phyloP scores from a whole-genome alignment of 37 sponge, comb jelly and placozoan species.

The Spongilla lacustris region DNA sequence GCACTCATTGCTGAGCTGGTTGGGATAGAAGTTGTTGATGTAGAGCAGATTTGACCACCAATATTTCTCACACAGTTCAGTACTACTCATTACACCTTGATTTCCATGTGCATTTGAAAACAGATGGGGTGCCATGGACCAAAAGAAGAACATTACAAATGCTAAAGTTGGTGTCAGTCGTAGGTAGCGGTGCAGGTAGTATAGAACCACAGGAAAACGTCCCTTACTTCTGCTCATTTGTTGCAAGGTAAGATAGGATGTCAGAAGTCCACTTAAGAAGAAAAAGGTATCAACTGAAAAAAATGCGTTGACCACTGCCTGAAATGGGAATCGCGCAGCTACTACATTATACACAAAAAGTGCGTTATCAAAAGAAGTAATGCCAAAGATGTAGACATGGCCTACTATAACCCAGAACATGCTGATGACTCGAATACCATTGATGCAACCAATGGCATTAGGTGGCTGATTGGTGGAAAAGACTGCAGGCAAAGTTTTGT shows the following conservation, averaged over 20 bases:
- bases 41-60: constrained; percentile 94
- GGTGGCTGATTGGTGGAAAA: constrained; percentile 65
- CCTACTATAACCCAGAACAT: constrained; percentile 85
- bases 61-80: constrained; percentile 59
- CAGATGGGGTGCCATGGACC: constrained; percentile 21
- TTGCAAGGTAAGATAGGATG: constrained; percentile 59
- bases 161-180: constrained; percentile 65
- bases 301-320: constrained; percentile 62
- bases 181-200: constrained; percentile 69
- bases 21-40: constrained; percentile 92
- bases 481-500: constrained; percentile 55
- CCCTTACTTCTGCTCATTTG: constrained; percentile 55
- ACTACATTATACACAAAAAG: not conserved
- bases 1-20: constrained; percentile 54
- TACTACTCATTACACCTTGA: not conserved
- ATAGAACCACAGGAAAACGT: constrained; percentile 49
- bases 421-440: constrained; percentile 79
- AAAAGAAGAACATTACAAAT: constrained; percentile 55
- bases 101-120: not conserved
- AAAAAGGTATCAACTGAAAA: constrained; percentile 78
- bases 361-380: not conserved
- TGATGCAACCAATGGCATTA: constrained; percentile 66
- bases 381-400: constrained; percentile 44
- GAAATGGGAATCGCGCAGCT: constrained; percentile 41
- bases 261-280: constrained; percentile 76